phyloP scores from a whole-genome alignment of 2,113 vertebrate genomes.

The Myotis lucifugus region DNA sequence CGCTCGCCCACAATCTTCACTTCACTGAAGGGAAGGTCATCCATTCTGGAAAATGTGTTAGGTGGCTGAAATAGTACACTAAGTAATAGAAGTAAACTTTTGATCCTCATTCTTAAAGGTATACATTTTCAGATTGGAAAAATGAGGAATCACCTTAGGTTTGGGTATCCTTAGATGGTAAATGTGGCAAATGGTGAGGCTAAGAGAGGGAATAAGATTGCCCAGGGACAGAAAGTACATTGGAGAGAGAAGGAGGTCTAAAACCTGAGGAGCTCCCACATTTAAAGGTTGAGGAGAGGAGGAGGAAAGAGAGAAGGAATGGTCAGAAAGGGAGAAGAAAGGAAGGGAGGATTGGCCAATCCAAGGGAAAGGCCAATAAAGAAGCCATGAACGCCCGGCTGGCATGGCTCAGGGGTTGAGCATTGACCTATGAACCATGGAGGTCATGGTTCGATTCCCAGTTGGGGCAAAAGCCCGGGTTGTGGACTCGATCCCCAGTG shows the following conservation, averaged over 20 bases:
- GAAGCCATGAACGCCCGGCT: neutral
- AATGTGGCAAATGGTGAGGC: conserved; percentile 21
- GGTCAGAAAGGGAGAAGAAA: neutral
- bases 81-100: conserved; percentile 21
- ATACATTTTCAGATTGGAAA: conserved; percentile 9
- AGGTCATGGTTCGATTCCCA: neutral
- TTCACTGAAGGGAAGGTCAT: conserved; percentile 46
- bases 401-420: too few relatives aligned
- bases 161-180: conserved; percentile 37
- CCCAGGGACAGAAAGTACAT: neutral
- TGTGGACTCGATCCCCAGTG: too few relatives aligned
- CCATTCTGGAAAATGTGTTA: conserved; percentile 6
- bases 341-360: neutral
- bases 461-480: too few relatives aligned
- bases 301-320: neutral
- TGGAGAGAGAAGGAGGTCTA: neutral
- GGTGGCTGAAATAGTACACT: neutral
- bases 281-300: conserved; percentile 22
- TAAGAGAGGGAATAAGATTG: conserved; percentile 5
- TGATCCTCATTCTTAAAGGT: neutral
- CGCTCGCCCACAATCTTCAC: neutral
- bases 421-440: neutral
- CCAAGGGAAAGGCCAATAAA: neutral
- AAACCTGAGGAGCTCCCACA: neutral
- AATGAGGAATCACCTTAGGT: neutral